Evolutionary conservation across 2,113 vertebrate species (phyloP).

Genomic region (Rhipidura dahli): DNA sequence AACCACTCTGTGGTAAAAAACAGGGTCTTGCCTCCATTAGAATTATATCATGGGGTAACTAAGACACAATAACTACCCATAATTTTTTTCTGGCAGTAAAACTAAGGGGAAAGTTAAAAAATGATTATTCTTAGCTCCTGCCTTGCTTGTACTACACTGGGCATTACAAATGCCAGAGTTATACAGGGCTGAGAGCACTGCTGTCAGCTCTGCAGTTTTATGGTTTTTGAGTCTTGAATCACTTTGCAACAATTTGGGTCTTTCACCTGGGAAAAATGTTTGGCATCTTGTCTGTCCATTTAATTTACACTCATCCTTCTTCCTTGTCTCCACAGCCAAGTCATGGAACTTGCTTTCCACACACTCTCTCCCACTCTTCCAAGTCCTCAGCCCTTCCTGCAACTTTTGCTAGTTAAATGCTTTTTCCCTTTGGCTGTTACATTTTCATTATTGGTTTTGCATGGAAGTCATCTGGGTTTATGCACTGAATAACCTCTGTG

Average conservation of each 20-base stretch:
- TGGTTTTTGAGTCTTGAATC: not conserved
- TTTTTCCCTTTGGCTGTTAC: constrained; percentile 51
- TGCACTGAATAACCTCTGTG: constrained; percentile 76
- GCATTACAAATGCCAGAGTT: not conserved
- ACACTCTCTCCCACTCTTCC: not conserved
- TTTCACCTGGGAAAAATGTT: not conserved
- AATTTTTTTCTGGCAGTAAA: not conserved
- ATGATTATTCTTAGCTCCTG: not conserved
- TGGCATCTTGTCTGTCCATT: not conserved
- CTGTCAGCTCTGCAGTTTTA: not conserved
- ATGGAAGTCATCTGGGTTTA: constrained; percentile 68
- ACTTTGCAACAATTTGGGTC: not conserved
- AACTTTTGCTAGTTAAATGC: not conserved
- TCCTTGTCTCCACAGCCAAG: not conserved
- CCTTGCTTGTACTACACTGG: not conserved
- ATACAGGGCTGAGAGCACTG: not conserved
- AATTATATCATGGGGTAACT: not conserved
- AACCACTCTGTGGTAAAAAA: not conserved
- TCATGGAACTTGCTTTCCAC: not conserved
- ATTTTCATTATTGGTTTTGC: constrained; percentile 78
- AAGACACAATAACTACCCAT: not conserved
- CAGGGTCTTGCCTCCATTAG: not conserved
- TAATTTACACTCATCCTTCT: not conserved
- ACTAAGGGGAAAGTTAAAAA: not conserved
- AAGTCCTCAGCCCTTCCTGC: not conserved